phyloP scores from a whole-genome alignment of 2,797 vertebrate genomes.

The Mormyrus proboscirostris region DNA sequence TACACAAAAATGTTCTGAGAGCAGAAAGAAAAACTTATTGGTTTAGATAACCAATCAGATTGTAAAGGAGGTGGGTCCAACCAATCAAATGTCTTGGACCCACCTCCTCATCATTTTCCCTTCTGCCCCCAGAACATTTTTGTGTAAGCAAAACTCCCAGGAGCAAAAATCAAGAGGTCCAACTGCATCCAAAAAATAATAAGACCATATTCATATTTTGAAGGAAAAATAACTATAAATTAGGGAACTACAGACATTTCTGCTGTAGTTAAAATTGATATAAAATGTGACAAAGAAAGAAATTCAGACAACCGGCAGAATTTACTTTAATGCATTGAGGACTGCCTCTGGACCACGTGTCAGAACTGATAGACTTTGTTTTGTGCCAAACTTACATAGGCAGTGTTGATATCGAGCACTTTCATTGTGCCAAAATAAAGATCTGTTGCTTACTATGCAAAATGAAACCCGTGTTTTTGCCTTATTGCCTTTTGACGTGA shows the following conservation, averaged over 20 bases:
- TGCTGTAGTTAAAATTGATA: slow-evolving; percentile 16
- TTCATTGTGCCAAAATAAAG: slow-evolving; percentile 67
- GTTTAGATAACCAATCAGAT: not conserved
- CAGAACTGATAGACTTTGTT: slow-evolving; percentile 31
- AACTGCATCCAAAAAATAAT: slow-evolving; percentile 8
- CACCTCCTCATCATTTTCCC: not conserved
- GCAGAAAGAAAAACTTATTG: not conserved
- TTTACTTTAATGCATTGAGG: slow-evolving; percentile 6
- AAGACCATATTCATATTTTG: slow-evolving; percentile 34
- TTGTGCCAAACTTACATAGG: slow-evolving; percentile 46
- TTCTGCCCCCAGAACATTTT: not conserved
- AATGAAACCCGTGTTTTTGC: slow-evolving; percentile 28
- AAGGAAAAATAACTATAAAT: slow-evolving; percentile 41
- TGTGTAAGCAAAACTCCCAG: not conserved
- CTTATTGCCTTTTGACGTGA: slow-evolving; percentile 13
- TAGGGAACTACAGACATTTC: slow-evolving; percentile 15
- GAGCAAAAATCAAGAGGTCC: not conserved
- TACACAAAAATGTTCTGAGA: not conserved
- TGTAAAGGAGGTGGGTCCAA: not conserved
- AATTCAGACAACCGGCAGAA: slow-evolving; percentile 2
- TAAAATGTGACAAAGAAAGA: not conserved
- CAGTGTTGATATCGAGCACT: slow-evolving; percentile 63
- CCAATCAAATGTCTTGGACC: not conserved
- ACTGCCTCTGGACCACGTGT: slow-evolving; percentile 11
- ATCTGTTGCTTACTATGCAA: slow-evolving; percentile 42